Evolutionary conservation across 37 sponge, comb jelly and placozoan genomes (phyloP).

Genomic region (Ephydatia muelleri): DNA sequence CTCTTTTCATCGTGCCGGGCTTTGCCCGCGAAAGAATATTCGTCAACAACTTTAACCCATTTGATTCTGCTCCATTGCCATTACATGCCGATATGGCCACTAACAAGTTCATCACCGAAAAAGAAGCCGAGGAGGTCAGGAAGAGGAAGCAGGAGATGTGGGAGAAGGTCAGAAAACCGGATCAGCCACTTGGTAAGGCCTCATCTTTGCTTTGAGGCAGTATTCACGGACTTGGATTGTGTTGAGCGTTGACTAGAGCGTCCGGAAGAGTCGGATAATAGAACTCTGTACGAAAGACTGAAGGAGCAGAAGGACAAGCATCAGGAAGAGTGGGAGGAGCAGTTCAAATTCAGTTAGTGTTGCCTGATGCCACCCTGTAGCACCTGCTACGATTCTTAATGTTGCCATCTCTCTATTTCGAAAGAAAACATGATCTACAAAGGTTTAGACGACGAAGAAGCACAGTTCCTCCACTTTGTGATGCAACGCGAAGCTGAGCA

Average conservation of each 20-base stretch:
- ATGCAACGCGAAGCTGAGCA: constrained; percentile 48
- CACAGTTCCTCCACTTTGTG: constrained; percentile 63
- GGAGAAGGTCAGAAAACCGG: constrained; percentile 81
- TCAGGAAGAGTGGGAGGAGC: constrained; percentile 79
- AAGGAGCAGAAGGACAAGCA: constrained; percentile 81
- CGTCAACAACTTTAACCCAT: not conserved
- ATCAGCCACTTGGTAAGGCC: constrained; percentile 57
- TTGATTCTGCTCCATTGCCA: not conserved
- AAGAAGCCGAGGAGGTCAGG: constrained; percentile 77
- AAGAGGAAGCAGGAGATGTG: constrained; percentile 78
- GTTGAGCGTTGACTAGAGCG: constrained; percentile 46
- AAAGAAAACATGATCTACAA: constrained; percentile 93
- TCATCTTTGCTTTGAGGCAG: not conserved
- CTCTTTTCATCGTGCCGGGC: not conserved
- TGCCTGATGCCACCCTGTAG: not conserved
- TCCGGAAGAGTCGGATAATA: constrained; percentile 72
- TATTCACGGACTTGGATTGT: not conserved
- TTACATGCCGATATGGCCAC: not conserved
- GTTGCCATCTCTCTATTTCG: not conserved
- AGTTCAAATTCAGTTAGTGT: constrained; percentile 86
- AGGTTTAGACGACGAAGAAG: constrained; percentile 87
- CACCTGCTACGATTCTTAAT: not conserved
- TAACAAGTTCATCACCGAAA: constrained; percentile 62
- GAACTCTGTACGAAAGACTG: constrained; percentile 78
- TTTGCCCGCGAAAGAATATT: not conserved